Evolutionary conservation across 2,797 vertebrate genomes (phyloP).

Genomic region (Lepus oiostolus): DNA sequence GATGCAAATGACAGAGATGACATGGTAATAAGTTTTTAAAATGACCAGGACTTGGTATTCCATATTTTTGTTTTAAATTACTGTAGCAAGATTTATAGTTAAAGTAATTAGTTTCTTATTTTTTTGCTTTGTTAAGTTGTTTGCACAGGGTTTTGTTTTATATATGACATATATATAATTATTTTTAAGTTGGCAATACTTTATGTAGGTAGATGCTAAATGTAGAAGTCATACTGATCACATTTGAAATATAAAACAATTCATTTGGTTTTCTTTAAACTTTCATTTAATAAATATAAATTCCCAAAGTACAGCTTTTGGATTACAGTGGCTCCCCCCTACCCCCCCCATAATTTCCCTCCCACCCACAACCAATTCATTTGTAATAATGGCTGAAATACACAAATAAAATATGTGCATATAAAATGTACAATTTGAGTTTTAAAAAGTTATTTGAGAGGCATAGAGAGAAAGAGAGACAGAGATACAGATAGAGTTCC

Average conservation of each 20-base stretch:
- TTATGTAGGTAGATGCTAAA: not conserved
- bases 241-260: not conserved
- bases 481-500: too few relatives aligned
- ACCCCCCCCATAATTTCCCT: too few relatives aligned
- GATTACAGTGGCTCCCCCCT: too few relatives aligned
- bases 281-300: too few relatives aligned
- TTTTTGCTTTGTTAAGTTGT: not conserved
- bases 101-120: not conserved
- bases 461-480: too few relatives aligned
- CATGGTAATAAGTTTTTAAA: not conserved
- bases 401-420: not conserved
- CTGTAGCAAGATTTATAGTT: not conserved
- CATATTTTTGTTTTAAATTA: not conserved
- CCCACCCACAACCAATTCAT: too few relatives aligned
- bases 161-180: not conserved
- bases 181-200: not conserved
- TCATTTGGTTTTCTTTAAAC: not conserved
- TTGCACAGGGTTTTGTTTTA: not conserved
- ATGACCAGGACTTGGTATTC: not conserved
- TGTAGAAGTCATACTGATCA: not conserved
- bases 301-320: too few relatives aligned
- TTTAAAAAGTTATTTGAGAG: too few relatives aligned
- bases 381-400: not conserved
- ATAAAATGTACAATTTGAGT: not conserved
- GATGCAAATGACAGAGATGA: not conserved